Evolutionary conservation across 2,888 invertebrate species (phyloP), one percentile per base, ranked within the genome.

Genomic region (Idaea aversata): DNA sequence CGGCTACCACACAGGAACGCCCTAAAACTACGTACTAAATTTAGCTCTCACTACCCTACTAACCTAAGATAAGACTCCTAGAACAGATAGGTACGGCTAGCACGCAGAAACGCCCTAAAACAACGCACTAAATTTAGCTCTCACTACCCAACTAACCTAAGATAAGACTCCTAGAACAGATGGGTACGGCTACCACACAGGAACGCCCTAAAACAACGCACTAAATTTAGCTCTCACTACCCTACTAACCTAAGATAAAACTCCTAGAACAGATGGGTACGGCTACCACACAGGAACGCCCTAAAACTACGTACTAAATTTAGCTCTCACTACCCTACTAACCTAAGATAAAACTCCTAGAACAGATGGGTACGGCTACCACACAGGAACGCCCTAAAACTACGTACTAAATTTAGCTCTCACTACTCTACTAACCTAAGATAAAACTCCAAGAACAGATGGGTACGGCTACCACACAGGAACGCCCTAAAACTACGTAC

Each of bases 401-500:
- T 4, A 15, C 15, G 57, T 0, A 57, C 57, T 3, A 15, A 57
- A 25, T 2, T 57, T 57, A 57, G 15, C 15, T 59, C 58, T 6
- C 58, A 16, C 15, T 15, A 16, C 58, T 15, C 15, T 15, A 59
- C 58, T 5, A 59, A 15, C 58, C 47, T 47, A 47, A 47, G 13
- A 47, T 13, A 13, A 47, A 10, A 47, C 10, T 47, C 10, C 47
- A 6, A 47, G 7, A 47, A 47, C 47, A 47, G 47, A 47, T 7
- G 7, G 47, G 47, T 47, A 47, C 47, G 47, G 58, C 16, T 16
- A 15, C 3, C 16, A 35, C 61, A 25, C 25, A 34, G 61, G 34
- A 35, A 59, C 57, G 61, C 61, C 63, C 63, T 62, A 61, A 63
- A 70, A 65, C 65, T 69, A 64, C 59, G 66, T 65, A 67, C 65